Evolutionary conservation across 2,113 vertebrate species (phyloP), one percentile per base, ranked within the genome.

Genomic region (Caretta caretta): DNA sequence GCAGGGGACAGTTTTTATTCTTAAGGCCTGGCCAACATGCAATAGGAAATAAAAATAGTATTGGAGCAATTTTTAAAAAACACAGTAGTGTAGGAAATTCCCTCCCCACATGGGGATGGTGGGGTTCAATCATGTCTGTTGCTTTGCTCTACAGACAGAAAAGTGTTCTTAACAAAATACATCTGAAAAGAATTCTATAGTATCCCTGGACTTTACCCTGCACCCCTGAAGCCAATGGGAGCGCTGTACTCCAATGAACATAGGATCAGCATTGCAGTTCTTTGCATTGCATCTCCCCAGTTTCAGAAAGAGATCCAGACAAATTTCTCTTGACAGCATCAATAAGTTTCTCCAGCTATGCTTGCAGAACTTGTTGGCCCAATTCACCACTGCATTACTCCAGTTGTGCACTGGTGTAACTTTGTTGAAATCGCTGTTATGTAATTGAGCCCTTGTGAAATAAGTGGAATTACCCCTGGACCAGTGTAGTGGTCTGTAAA

Each of bases 131-230:
- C 13, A 56, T 82, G 11, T 78, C 6, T 27, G 38, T 48, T 12
- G 6, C 75, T 78, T 78, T 78, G 38, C 12, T 78, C 46, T 42
- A 48, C 6, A 16, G 25, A 48, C 42, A 78, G 42, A 78, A 8
- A 27, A 78, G 42, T 78, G 38, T 78, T 31, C 5, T 62, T 17
- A 53, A 42, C 59, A 88, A 96, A 93, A 57, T 88, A 95, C 96
- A 96, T 76, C 84, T 90, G 86, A 79, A 57, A 93, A 83, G 83
- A 93, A 69, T 59, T 94, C 54, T 5, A 80, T 83, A 50, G n/a
- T n/a, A 25, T 69, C 65, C 94, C 79, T 54, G 38, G 42, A 46
- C 6, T 12, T 46, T 27, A 14, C 42, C 5, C 11, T 82, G 24
- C 46, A 56, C 83, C 86, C 56, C 62, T 82, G 92, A 94, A 91